These are phyloP conservation scores for Helleia helle DNA, from an alignment of 2,888 invertebrate species.

Conservation along the genomic window DNA sequence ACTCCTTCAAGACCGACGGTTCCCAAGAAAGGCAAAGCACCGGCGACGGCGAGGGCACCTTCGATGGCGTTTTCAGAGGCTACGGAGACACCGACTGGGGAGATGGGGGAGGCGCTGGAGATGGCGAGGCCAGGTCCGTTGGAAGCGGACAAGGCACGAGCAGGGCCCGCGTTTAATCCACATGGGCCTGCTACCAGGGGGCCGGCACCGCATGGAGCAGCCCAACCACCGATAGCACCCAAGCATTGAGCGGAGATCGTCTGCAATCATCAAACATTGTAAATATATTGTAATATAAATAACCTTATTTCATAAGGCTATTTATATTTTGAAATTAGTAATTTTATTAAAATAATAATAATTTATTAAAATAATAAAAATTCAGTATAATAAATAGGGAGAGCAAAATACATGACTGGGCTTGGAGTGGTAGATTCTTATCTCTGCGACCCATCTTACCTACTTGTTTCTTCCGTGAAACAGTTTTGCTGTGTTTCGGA, in stretches of 20 bases:
- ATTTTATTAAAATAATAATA: no score
- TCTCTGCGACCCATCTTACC: no score
- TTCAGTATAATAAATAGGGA: no score
- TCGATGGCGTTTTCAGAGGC: constrained; percentile 17
- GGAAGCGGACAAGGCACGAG: constrained; percentile 16
- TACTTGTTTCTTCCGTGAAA: no score
- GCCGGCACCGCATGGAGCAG: constrained; percentile 11
- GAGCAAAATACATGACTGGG: no score
- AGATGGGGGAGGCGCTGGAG: constrained; percentile 29
- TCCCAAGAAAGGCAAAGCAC: constrained; percentile 27
- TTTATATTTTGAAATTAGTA: no score
- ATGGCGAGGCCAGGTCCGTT: constrained; percentile 20
- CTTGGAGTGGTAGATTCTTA: no score
- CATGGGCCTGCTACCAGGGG: constrained; percentile 12
- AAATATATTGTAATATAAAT: background rate
- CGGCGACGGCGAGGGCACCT: constrained; percentile 4
- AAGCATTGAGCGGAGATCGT: background rate
- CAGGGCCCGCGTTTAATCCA: constrained; percentile 14
- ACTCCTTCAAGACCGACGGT: constrained; percentile 27
- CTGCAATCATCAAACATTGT: background rate
- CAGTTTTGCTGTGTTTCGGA: no score
- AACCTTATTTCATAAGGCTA: no score
- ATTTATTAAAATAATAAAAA: no score
- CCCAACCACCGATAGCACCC: background rate
- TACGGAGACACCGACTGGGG: constrained; percentile 28